Conservation (phyloP, 2,797 vertebrate genomes). For the Ficedula albicollis region DNA sequence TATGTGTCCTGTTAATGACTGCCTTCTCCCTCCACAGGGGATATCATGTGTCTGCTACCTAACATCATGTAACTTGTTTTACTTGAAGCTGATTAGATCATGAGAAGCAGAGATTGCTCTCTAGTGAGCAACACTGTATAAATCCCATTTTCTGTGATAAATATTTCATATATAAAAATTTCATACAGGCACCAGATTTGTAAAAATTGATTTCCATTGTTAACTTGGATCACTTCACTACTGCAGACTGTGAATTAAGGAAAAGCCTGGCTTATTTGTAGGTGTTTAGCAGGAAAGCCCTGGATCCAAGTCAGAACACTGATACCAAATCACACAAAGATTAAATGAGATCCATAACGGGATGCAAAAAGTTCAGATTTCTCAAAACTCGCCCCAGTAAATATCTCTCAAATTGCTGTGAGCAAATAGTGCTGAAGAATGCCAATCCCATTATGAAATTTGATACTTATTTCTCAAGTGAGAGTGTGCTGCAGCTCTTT, state of each 20-base stretch:
- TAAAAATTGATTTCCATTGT: constrained; percentile 33
- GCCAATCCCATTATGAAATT: neutral
- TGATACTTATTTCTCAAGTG: neutral
- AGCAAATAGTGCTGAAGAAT: neutral
- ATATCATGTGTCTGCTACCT: neutral
- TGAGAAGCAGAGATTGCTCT: constrained; percentile 9
- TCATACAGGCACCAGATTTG: neutral
- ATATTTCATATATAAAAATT: constrained; percentile 18
- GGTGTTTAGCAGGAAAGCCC: neutral
- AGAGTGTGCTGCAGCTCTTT: neutral
- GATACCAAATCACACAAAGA: neutral
- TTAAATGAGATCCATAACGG: neutral
- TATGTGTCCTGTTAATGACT: neutral
- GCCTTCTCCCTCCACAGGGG: neutral
- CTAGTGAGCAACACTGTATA: neutral
- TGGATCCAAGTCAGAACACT: neutral
- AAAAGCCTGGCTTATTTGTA: neutral
- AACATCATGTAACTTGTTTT: constrained; percentile 38
- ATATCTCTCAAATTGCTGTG: neutral
- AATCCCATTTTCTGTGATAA: constrained; percentile 8
- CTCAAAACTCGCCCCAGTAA: neutral
- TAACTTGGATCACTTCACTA: neutral
- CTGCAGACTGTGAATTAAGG: neutral
- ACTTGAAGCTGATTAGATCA: constrained; percentile 27
- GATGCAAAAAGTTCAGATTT: neutral